Conservation (phyloP, 53 echinoderm and acorn worm species). For the Zoroaster sp. region DNA sequence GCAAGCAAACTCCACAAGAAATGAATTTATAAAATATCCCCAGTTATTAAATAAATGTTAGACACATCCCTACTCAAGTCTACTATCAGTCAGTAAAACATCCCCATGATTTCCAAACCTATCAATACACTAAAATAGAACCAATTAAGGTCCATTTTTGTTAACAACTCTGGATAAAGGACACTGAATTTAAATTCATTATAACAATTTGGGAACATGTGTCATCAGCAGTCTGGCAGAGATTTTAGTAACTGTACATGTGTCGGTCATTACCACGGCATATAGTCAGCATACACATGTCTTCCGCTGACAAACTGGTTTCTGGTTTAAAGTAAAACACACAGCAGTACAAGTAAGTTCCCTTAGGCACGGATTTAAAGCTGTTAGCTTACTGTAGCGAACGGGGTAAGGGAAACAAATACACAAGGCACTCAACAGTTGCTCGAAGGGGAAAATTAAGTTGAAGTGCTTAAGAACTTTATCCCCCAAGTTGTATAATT, state of each 20-base stretch:
- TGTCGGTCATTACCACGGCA: background rate
- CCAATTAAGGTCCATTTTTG: too few relatives aligned
- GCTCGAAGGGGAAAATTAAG: background rate
- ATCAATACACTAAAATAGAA: too few relatives aligned
- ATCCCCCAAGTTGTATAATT: conserved; percentile 11
- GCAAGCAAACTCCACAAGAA: too few relatives aligned
- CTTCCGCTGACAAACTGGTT: background rate
- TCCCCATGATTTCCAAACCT: too few relatives aligned
- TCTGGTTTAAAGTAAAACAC: background rate
- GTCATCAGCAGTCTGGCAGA: background rate
- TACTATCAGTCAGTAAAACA: too few relatives aligned
- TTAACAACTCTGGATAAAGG: background rate
- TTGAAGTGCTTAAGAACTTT: background rate
- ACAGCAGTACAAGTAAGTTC: background rate
- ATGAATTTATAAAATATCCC: too few relatives aligned
- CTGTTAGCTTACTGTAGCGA: background rate
- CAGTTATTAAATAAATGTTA: too few relatives aligned
- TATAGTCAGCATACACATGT: background rate
- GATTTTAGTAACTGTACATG: background rate
- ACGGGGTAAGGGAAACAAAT: background rate
- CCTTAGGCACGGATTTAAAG: background rate
- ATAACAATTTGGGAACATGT: conserved; percentile 21
- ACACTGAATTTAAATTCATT: conserved; percentile 1
- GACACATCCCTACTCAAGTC: too few relatives aligned
- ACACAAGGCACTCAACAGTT: background rate